phyloP scores from a whole-genome alignment of 2,888 invertebrate genomes.

The Acleris laterana region DNA sequence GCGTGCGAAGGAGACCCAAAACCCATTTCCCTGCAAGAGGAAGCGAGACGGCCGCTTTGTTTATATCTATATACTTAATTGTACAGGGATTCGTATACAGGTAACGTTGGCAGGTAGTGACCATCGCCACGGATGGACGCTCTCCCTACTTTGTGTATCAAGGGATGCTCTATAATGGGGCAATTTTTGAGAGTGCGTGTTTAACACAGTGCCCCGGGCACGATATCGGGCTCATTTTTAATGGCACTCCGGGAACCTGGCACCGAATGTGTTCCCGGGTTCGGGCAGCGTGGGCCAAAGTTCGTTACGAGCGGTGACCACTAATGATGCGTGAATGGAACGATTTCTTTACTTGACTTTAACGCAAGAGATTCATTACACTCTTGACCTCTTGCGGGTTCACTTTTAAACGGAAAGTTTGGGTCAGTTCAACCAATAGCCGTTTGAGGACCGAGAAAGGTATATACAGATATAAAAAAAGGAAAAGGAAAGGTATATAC shows the following conservation, averaged over 20 bases:
- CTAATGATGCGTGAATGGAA: constrained; percentile 74
- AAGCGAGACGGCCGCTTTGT: constrained; percentile 69
- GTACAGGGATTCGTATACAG: constrained; percentile 74
- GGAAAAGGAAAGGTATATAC: too few species aligned
- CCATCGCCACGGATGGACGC: constrained; percentile 74
- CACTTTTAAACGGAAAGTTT: neutral
- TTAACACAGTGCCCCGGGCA: constrained; percentile 43
- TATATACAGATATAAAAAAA: too few species aligned
- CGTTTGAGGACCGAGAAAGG: too few species aligned
- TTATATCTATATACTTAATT: constrained; percentile 68
- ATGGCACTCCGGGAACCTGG: too few species aligned
- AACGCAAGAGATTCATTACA: constrained; percentile 21
- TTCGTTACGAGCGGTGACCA: constrained; percentile 68
- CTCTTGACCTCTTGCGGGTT: constrained; percentile 15
- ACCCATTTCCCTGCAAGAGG: constrained; percentile 55
- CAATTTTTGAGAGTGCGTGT: constrained; percentile 63
- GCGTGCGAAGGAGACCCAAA: constrained; percentile 58
- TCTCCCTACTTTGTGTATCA: constrained; percentile 65
- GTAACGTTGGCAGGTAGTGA: constrained; percentile 69
- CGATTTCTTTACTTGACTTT: constrained; percentile 51
- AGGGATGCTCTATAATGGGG: constrained; percentile 69
- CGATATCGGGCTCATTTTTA: too few species aligned
- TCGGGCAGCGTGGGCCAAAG: constrained; percentile 63
- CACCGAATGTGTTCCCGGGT: constrained; percentile 28
- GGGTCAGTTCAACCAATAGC: too few species aligned